Base-by-base conservation (phyloP, 2,113 vertebrate species). In the Trichechus manatus region DNA sequence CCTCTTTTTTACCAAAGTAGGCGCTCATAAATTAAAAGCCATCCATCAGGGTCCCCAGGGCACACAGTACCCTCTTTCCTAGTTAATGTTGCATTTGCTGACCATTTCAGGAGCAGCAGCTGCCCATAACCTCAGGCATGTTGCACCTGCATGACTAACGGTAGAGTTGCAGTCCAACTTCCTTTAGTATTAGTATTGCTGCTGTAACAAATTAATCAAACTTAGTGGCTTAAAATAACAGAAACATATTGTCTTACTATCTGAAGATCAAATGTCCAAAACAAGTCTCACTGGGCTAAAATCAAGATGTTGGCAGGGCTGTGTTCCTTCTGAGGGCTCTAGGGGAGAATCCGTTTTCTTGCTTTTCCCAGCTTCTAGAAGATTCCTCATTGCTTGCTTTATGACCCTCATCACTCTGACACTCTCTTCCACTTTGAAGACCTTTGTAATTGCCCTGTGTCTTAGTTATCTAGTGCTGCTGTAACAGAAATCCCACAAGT, bases 331-430 rank as follows among this genome's bases (percentile, higher is more conserved):
- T 8, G 6, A 7, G 42, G 33, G 47, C 25, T 50, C 63, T 29
- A 42, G n/a, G 27, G 36, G 7, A 25, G 61, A 47, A 31, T 10
- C 63, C 22, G 19, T 82, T 42, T 44, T 61, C 84, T 80, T 75
- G 22, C 14, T 44, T 89, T 77, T 70, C 36, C 42, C 27, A 31
- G 50, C 42, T 17, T 78, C 50, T 9, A 9, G 13, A 64, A 1
- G 31, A 33, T 74, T 10, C 23, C 42, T 88, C 13, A 20, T 36
- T n/a, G n/a, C 63, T 11, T 33, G 14, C 53, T 36, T 42, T 17
- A 3, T 14, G 23, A 3, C 31, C 25, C 47, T 31, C 4, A 31
- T 31, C 29, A 0, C 22, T 77, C n/a, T 8, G 0, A 39, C 1
- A 25, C 10, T 39, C 13, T 44, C 9, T 27, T 74, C 39, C 39